These are phyloP conservation scores for Formicarius rufipectus DNA, from an alignment of 2,113 vertebrate species.

Conservation along the genomic window DNA sequence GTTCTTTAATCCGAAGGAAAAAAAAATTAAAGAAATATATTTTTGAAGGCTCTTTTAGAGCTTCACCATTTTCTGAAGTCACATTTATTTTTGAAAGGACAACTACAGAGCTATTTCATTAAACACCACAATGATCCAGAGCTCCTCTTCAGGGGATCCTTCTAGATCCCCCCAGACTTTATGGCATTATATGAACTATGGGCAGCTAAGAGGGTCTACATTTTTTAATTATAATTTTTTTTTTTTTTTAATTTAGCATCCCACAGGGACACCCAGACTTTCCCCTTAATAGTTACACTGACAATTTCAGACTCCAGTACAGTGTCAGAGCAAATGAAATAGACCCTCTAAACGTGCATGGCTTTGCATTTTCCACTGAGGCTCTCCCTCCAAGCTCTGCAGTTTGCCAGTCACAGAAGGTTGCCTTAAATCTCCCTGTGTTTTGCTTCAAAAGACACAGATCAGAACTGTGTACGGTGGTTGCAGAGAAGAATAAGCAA, in stretches of 20 bases:
- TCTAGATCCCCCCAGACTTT: not conserved
- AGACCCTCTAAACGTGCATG: not conserved
- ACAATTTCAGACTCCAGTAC: not conserved
- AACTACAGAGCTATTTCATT: not conserved
- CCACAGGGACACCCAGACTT: not conserved
- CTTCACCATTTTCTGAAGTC: not conserved
- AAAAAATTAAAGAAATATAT: not conserved
- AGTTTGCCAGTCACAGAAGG: not conserved
- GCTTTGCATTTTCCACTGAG: not conserved
- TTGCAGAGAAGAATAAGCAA: not conserved
- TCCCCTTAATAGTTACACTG: not conserved
- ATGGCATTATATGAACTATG: not conserved
- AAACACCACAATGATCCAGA: not conserved
- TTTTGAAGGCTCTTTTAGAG: not conserved
- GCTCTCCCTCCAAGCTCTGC: not conserved
- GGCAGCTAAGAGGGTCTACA: not conserved
- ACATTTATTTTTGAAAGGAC: not conserved
- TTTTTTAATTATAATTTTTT: not conserved
- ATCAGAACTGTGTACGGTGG: not conserved
- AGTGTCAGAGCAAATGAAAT: not conserved
- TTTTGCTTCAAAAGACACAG: slow-evolving; percentile 21
- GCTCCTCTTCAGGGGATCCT: not conserved
- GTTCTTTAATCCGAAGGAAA: not conserved
- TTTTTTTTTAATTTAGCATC: not conserved
- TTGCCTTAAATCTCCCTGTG: not conserved